Evolutionary conservation across 37 sponge, comb jelly and placozoan species (phyloP), one percentile per base, ranked within the genome.

Genomic region (Lycopodina hypogea): DNA sequence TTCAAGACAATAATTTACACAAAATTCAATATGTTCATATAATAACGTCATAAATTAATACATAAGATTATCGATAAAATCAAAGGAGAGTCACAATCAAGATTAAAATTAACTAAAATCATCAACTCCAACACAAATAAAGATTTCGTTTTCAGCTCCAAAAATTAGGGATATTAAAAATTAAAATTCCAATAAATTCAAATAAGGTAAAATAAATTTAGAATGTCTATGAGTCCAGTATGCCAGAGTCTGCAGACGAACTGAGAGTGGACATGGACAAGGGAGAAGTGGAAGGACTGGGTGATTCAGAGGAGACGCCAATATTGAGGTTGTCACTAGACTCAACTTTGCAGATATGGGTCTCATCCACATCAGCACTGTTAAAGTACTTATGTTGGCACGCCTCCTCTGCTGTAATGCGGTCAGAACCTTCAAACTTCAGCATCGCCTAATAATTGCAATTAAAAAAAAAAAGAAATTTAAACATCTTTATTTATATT

Each of bases 381-480:
- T 26, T 30, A 66, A 91, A 86, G 57, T 87, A 91, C 0, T 48
- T 38, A 62, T 87, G 84, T 21, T 83, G 75, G 7, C 87, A 30
- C 8, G 92, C 84, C 24, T 75, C 63, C n/a, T 74, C 33, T 1
- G 92, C 89, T 60, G 88, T 74, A 0, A 68, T 66, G 69, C 92
- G 78, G 1, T 91, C 71, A 11, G 38, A 30, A 18, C 69, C 81
- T 26, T 74, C 61, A 55, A 91, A 87, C 58, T 82, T 42, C 23
- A 91, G 57, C 69, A 91, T 64, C 42, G 45, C 74, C 92, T 91
- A 41, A n/a, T n/a, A n/a, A n/a, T n/a, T 19, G 42, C 2, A 69
- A 66, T 72, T n/a, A n/a, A 66, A 74, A 4, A 67, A 72, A 56
- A 69, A 22, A 14, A 71, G 3, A 48, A 40, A 14, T 80, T 12